Percentiles rank a stretch among this genome's conserved stretches.
phyloP scores from a whole-genome alignment of 2,797 vertebrate genomes.

The Helostoma temminkii region DNA sequence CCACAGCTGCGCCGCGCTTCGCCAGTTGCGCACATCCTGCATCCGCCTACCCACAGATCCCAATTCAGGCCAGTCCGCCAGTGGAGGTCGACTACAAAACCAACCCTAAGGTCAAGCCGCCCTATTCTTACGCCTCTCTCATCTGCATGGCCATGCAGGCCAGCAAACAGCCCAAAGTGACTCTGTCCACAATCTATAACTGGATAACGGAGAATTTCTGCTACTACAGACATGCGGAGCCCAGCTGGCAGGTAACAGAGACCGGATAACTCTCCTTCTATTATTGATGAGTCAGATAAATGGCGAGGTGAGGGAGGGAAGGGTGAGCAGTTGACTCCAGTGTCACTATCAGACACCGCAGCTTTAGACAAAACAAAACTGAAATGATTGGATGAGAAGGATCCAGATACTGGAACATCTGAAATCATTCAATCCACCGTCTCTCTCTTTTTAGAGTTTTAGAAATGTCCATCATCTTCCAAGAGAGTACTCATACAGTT shows the following conservation, averaged over 20 bases:
- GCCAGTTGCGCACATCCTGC: conserved; percentile 52
- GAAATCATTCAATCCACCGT: not conserved
- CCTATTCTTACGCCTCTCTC: conserved; percentile 89
- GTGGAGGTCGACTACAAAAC: conserved; percentile 87
- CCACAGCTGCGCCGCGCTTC: conserved; percentile 55
- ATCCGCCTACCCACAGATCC: conserved; percentile 54
- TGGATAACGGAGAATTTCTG: conserved; percentile 92
- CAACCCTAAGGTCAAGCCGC: conserved; percentile 87
- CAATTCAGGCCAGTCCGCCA: conserved; percentile 72
- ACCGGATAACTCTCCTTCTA: conserved; percentile 50
- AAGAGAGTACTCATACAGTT: conserved; percentile 46
- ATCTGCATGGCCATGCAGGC: conserved; percentile 93
- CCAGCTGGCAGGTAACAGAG: conserved; percentile 90
- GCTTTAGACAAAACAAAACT: not conserved
- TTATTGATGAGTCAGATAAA: conserved; percentile 80
- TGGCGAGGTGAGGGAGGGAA: conserved; percentile 53
- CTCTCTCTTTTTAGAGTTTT: conserved; percentile 9
- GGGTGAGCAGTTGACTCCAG: conserved; percentile 62
- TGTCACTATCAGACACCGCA: conserved; percentile 52
- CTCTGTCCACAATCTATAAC: conserved; percentile 89
- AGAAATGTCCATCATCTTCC: conserved; percentile 63
- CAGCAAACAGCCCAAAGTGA: conserved; percentile 89
- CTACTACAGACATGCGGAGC: conserved; percentile 90
- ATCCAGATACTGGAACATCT: not conserved
- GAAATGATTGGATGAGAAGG: not conserved